Base-by-base conservation (phyloP, 2,113 vertebrate species). In the Mobula hypostoma region DNA sequence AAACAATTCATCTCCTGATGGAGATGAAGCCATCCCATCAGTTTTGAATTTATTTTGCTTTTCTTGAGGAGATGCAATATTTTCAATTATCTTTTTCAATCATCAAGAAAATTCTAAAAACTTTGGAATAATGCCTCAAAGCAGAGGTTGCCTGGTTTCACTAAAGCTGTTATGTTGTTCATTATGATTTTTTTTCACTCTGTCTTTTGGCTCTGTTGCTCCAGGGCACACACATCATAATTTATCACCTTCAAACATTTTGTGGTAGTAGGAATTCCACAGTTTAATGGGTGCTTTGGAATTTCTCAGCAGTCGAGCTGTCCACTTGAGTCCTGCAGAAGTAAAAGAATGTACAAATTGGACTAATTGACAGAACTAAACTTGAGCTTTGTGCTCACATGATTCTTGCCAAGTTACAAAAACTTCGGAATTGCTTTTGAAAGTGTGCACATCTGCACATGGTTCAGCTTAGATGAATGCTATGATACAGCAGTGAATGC, bases 381-480 rank as follows among this genome's bases (percentile, higher is more conserved):
- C 9, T 74, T 48, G 68, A 12, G 21, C 8, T 93, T 74, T 48
- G 36, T 93, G 83, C 83, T 14, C 36, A 48, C 40, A 66, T 48
- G 36, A 40, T 40, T 56, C 74, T 74, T 93, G 74, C 68, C 11
- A 74, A 40, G 11, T 74, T 48, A 56, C 74, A 93, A 40, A 93
- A 74, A 29, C 29, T 36, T 76, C 68, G 48, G 68, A 72, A 74
- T 68, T 68, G 48, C 24, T 40, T 93, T 70, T 93, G 91, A 93
- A 93, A 76, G 91, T 27, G 29, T 74, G 40, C 91, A 93, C 91
- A 93, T 93, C 91, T 93, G 91, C 29, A 19, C 70, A 6, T n/a
- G 36, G 21, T 74, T 93, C 61, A 56, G 36, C 12, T 76, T 72
- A 11, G 91, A 56, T 93, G 29, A 74, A 93, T 24, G 40, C 74